Percentiles rank a stretch among this genome's conserved stretches.
phyloP scores from a whole-genome alignment of 2,888 invertebrate genomes.

The Biston betularia region DNA sequence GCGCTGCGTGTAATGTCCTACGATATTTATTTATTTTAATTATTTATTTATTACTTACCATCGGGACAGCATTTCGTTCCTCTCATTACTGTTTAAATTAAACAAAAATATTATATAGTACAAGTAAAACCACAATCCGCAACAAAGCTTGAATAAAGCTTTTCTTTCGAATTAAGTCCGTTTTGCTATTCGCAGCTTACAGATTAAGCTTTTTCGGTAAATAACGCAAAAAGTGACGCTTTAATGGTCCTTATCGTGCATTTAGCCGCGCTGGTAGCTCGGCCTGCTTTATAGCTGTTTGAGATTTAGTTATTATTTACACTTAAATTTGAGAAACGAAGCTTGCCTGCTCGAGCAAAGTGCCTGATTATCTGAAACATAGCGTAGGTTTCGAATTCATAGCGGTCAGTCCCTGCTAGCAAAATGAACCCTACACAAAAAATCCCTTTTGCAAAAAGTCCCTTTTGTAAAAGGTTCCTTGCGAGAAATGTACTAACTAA shows the following conservation, averaged over 20 bases:
- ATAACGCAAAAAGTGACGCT: slow-evolving; percentile 27
- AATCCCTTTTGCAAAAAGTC: no score
- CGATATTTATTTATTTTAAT: no score
- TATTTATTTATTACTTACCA: no score
- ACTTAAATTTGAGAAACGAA: background rate
- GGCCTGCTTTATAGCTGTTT: background rate
- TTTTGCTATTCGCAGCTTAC: slow-evolving; percentile 18
- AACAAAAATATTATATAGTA: background rate
- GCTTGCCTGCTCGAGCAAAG: no score
- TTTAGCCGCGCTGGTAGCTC: slow-evolving; percentile 25
- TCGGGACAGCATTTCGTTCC: no score
- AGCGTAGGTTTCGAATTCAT: no score
- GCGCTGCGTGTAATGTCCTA: no score
- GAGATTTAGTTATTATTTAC: background rate
- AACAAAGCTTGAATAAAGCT: background rate
- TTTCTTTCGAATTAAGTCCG: slow-evolving; percentile 3
- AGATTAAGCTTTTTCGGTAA: slow-evolving; percentile 32
- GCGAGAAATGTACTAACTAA: no score
- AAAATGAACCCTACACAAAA: no score
- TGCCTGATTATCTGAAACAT: no score
- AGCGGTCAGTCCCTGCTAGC: no score
- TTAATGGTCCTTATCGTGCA: slow-evolving; percentile 20
- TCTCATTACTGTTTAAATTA: background rate
- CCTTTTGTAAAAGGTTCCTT: no score
- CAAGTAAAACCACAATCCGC: background rate